phyloP scores from a whole-genome alignment of 1,140 invertebrate genomes.

The Caenorhabditis latens region DNA sequence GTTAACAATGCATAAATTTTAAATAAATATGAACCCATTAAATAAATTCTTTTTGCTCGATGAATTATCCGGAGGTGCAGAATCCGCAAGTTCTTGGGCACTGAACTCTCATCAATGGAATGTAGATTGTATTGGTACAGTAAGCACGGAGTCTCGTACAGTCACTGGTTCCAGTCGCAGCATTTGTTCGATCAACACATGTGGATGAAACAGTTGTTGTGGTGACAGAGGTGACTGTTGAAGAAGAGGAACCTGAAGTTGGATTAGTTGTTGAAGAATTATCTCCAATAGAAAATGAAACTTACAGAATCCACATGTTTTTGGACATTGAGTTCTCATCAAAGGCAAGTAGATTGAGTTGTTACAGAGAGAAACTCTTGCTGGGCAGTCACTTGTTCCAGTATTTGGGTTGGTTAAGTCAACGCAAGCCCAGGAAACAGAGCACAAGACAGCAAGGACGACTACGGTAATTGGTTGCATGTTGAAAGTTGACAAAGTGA shows the following conservation, averaged over 20 bases:
- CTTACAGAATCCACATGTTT: constrained; percentile 48
- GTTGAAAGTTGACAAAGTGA: neutral
- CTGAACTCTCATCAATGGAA: constrained; percentile 55
- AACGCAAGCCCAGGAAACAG: constrained; percentile 16
- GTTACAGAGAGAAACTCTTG: neutral
- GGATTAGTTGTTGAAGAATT: neutral
- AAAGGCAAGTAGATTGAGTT: constrained; percentile 21
- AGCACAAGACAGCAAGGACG: neutral
- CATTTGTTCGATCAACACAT: constrained; percentile 37
- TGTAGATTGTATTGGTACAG: constrained; percentile 53
- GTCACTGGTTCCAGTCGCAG: constrained; percentile 22
- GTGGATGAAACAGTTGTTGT: constrained; percentile 14
- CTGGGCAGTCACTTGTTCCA: constrained; percentile 23
- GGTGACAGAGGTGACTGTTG: constrained; percentile 1
- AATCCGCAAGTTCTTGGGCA: constrained; percentile 61
- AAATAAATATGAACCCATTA: neutral
- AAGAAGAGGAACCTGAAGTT: constrained; percentile 3
- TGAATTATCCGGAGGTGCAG: constrained; percentile 49
- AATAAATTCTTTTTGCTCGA: neutral
- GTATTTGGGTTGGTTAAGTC: constrained; percentile 34
- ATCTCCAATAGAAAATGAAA: neutral
- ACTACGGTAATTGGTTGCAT: neutral
- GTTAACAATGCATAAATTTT: neutral
- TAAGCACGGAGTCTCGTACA: constrained; percentile 14
- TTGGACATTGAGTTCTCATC: constrained; percentile 51